Conservation (phyloP, 2,797 vertebrate genomes). For the Leptodactylus fallax region DNA sequence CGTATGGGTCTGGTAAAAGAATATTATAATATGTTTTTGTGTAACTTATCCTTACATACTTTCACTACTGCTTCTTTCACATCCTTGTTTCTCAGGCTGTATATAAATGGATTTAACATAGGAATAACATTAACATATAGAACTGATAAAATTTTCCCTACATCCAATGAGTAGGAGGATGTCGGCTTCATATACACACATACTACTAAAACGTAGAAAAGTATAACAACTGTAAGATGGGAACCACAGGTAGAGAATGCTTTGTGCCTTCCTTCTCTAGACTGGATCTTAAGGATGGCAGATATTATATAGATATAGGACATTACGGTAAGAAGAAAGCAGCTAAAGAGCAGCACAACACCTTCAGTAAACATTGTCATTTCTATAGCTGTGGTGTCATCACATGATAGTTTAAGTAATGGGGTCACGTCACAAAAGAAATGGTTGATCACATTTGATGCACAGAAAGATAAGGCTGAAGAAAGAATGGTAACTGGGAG, state of each 20-base stretch:
- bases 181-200: conserved; percentile 59
- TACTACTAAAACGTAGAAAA: conserved; percentile 54
- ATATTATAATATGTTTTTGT: background rate
- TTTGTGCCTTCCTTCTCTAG: conserved; percentile 36
- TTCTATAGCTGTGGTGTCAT: conserved; percentile 36
- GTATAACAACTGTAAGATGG: conserved; percentile 51
- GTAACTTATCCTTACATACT: background rate
- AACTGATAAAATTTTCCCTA: conserved; percentile 52
- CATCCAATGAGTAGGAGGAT: conserved; percentile 53
- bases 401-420: conserved; percentile 43
- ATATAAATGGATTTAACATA: conserved; percentile 58
- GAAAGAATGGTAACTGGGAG: conserved; percentile 37
- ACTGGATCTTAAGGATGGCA: conserved; percentile 45
- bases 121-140: conserved; percentile 58
- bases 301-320: conserved; percentile 53
- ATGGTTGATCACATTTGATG: conserved; percentile 56
- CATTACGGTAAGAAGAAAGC: conserved; percentile 50
- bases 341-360: conserved; percentile 44
- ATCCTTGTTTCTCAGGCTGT: conserved; percentile 52
- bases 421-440: conserved; percentile 58
- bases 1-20: no score
- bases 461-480: conserved; percentile 34
- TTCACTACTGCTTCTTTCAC: conserved; percentile 31
- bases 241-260: conserved; percentile 52
- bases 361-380: conserved; percentile 56